Evolutionary conservation across 2,888 invertebrate species (phyloP).

Genomic region (Ceratothoa steindachneri): DNA sequence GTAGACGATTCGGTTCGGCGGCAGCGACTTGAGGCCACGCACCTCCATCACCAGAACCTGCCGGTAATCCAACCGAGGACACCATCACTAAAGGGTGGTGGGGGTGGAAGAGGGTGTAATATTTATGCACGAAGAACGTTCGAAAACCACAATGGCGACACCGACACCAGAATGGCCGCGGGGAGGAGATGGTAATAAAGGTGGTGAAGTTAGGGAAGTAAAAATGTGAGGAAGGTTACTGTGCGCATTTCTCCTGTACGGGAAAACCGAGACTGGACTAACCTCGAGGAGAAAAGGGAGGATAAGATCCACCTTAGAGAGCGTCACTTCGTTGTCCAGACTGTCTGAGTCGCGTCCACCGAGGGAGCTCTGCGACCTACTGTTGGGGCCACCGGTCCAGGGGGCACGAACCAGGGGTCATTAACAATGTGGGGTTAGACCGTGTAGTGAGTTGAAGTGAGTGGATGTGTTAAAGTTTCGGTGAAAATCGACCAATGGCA

Average conservation of each 20-base stretch:
- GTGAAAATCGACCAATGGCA: no score
- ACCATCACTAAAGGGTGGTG: no score
- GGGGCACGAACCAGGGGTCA: conserved; percentile 11
- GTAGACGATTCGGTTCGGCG: conserved; percentile 96
- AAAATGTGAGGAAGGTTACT: no score
- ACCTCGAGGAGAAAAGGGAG: conserved; percentile 94
- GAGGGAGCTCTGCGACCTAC: conserved; percentile 82
- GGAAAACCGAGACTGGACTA: no score
- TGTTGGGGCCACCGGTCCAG: no score
- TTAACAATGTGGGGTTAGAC: background rate
- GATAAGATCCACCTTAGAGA: conserved; percentile 97
- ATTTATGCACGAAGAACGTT: background rate
- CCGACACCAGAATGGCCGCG: no score
- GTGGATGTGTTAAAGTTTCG: no score
- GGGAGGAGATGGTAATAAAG: no score
- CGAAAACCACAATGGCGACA: background rate
- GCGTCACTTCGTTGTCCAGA: conserved; percentile 82
- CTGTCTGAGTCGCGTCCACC: conserved; percentile 90
- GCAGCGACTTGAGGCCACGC: conserved; percentile 91
- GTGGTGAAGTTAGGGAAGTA: no score
- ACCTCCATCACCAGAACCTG: conserved; percentile 99
- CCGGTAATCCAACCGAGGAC: no score
- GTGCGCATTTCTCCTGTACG: no score
- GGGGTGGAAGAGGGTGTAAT: background rate
- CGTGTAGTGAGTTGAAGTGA: no score